These are phyloP conservation scores for Erythrocebus patas DNA, from an alignment of 2,113 vertebrate species.

Conservation along the genomic window DNA sequence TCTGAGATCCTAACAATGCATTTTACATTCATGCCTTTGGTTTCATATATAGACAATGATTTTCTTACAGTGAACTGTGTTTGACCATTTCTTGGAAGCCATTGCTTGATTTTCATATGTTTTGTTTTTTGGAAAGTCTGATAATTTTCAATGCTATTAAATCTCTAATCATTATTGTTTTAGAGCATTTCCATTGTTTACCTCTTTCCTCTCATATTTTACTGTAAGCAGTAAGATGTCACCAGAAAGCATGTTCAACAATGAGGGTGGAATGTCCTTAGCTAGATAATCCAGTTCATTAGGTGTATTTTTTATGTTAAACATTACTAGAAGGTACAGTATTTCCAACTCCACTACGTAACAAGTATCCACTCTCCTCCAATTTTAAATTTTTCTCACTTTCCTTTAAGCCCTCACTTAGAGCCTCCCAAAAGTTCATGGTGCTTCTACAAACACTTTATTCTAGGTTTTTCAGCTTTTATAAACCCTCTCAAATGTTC, in stretches of 20 bases:
- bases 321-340: not conserved
- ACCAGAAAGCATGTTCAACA: not conserved
- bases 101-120: not conserved
- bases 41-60: not conserved
- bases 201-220: not conserved
- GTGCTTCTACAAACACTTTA: not conserved
- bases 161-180: not conserved
- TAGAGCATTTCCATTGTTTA: not conserved
- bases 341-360: not conserved
- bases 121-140: not conserved
- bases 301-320: not conserved
- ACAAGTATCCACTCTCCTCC: not conserved
- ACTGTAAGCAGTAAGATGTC: not conserved
- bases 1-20: not conserved
- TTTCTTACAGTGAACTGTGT: not conserved
- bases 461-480: not conserved
- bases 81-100: not conserved
- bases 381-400: not conserved
- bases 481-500: not conserved
- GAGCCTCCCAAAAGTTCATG: not conserved
- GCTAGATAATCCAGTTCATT: not conserved
- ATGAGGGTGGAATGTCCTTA: not conserved
- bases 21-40: not conserved
- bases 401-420: not conserved
- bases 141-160: not conserved